Base-by-base conservation (phyloP, 1,140 invertebrate genomes). In the Nebria ingens region DNA sequence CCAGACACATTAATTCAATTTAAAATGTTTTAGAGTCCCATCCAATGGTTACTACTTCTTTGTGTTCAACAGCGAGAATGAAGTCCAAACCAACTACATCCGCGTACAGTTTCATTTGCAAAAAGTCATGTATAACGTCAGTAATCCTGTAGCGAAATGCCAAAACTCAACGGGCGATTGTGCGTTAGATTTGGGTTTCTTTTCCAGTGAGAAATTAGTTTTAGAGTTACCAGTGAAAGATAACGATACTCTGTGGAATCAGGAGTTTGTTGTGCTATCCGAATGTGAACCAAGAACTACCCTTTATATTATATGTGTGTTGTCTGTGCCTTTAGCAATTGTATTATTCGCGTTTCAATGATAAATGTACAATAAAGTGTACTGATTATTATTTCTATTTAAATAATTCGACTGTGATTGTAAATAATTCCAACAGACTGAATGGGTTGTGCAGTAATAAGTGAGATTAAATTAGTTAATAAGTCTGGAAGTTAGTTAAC, bases 1-100 rank as follows among this genome's bases (percentile, higher is more conserved):
- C n/a, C n/a, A n/a, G n/a, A n/a, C n/a, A n/a, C n/a, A 34, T 34
- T 34, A 34, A 9, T 34, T 34, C 6, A 34, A 45, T 4, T 45
- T 12, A 45, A 12, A 45, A 12, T 45, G 57, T 68, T 69, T 19
- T 61, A 82, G 79, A 57, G 79, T 88, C 0, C 83, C 84, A 34
- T 72, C 74, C 1, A 84, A 86, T 60, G 86, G 85, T 19, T 88
- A 87, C 64, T 89, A 89, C 59, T 89, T 89, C 69, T 89, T 89
- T 66, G 83, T 89, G 0, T 88, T 87, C 72, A 86, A 83, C 63
- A 87, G 85, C 13, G 86, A 89, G 65, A 89, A 89, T 63, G 86
- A 89, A 65, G 76, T 86, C 1, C 79, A 85, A 65, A 71, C 75
- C 13, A 85, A 86, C 69, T 85, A 79, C 64, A 73, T 85, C 22